These are phyloP conservation scores for Tachyglossus aculeatus DNA, from an alignment of 2,797 vertebrate genomes.

Conservation along the genomic window DNA sequence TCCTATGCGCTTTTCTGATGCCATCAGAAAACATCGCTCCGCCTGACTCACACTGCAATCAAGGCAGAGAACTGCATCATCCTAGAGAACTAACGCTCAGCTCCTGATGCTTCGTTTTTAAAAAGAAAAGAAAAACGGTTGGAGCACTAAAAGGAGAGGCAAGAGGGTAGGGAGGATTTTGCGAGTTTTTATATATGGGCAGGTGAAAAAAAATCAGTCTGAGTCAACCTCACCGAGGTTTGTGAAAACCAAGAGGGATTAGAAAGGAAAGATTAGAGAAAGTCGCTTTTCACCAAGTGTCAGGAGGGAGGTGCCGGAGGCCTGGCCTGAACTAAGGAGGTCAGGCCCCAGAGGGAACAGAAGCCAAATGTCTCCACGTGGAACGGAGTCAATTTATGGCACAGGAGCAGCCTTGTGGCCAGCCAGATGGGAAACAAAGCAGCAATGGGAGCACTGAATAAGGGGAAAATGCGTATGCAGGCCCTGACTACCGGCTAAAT, in stretches of 20 bases:
- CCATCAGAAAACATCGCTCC: no score
- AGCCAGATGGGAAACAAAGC: background rate
- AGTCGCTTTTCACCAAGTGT: background rate
- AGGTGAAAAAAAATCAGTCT: background rate
- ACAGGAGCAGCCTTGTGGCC: background rate
- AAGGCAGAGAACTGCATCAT: background rate
- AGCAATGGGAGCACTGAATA: no score
- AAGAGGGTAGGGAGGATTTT: background rate
- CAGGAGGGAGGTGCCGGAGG: no score
- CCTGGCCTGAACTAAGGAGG: background rate
- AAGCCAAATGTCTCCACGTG: background rate
- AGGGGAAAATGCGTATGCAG: background rate
- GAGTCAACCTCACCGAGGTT: background rate
- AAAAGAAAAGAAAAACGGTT: background rate
- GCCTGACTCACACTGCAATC: background rate
- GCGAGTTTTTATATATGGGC: background rate
- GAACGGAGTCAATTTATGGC: background rate
- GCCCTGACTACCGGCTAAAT: background rate
- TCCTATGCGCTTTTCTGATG: no score
- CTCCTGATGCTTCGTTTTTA: background rate
- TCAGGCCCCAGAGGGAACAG: background rate
- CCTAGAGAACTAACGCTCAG: background rate
- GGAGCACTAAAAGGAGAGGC: background rate
- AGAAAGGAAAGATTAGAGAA: background rate
- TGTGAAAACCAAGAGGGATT: background rate